These are phyloP conservation scores for Alosa alosa DNA, from an alignment of 2,113 vertebrate genomes.

Conservation along the genomic window DNA sequence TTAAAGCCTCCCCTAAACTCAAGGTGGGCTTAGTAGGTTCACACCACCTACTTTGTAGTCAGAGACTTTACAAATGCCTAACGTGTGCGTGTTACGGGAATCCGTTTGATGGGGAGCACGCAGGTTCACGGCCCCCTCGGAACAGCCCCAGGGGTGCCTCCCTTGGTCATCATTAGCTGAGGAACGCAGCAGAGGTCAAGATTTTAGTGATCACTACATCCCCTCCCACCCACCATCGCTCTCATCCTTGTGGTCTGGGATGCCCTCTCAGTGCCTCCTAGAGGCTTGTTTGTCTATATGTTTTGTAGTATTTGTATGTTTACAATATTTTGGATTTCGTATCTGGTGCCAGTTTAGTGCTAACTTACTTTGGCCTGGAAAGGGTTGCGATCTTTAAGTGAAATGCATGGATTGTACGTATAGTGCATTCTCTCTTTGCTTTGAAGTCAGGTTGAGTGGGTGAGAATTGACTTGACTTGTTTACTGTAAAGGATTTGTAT, in stretches of 20 bases:
- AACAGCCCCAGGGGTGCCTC: neutral
- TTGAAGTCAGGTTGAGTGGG: neutral
- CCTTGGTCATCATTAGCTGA: neutral
- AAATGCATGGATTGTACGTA: neutral
- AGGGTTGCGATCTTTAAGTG: neutral
- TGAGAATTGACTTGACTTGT: neutral
- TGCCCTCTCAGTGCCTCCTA: neutral
- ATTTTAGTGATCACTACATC: conserved; percentile 27
- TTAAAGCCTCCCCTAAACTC: neutral
- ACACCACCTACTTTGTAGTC: conserved; percentile 5
- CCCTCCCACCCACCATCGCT: neutral
- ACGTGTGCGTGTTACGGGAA: neutral
- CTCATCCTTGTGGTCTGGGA: neutral
- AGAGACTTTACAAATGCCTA: neutral
- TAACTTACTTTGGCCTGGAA: neutral
- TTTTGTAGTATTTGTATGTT: neutral
- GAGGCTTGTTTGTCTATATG: neutral
- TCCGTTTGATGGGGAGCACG: neutral
- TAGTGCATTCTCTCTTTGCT: neutral
- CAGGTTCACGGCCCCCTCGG: neutral
- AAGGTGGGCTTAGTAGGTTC: neutral
- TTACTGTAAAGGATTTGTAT: conserved; percentile 18
- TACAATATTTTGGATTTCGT: neutral
- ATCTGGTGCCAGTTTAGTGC: neutral
- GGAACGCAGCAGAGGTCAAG: conserved; percentile 8